Evolutionary conservation across 2,797 vertebrate species (phyloP), one percentile per base, ranked within the genome.

Genomic region (Nannoperca obscura): DNA sequence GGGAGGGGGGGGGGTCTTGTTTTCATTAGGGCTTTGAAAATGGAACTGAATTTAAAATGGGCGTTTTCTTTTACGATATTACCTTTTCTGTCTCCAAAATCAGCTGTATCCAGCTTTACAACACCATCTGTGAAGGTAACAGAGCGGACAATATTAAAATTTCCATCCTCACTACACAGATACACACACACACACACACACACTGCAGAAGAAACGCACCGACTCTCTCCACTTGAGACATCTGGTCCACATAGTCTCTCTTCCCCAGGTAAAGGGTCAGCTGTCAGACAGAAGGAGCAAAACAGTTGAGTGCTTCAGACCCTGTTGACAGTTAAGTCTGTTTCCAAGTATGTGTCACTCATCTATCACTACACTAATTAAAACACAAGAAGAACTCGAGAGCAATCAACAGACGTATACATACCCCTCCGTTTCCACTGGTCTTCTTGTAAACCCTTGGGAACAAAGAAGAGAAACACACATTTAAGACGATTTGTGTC

Each of bases 371-470:
- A 30, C 2, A 40, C 5, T 40, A 20, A 22, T 4, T 0, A 52
- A 67, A 67, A n/a, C 17, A 52, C 27, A 11, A 61, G n/a, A 47
- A 53, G 1, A 76, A 63, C 3, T 24, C 20, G 5, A 42, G 14
- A 19, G 7, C 15, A 24, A 40, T 20, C 10, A 42, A 19, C 0
- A 66, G 19, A 24, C 11, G 20, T 24, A 27, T 19, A 83, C 95
- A 94, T 78, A 98, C 97, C 92, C 96, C 97, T 86, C 92, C 93
- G 30, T 95, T 95, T 85, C 93, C 91, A 71, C 96, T 96, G 84
- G 97, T 97, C 95, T 99, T 98, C 95, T 97, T 99, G 92, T 94
- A 98, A 88, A 98, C 96, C 82, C 97, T 99, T 0, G 17, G 36
- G 78, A 44, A 71, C 32, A 68, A 83, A 84, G 65, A 79, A 49